Conservation (phyloP, 2,888 invertebrate genomes). For the Crioceris asparagi region DNA sequence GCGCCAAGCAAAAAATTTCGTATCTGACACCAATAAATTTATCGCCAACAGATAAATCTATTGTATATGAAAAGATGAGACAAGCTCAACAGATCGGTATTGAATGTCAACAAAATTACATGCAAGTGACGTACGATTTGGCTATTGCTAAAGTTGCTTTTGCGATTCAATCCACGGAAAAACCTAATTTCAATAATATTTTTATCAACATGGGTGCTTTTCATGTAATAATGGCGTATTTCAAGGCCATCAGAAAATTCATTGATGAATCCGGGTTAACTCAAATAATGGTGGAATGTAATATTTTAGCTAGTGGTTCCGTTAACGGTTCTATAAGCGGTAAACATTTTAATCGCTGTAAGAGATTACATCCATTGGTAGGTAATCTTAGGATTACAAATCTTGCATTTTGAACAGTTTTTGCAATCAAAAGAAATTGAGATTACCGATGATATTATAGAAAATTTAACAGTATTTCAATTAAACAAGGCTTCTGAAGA, state of each 20-base stretch:
- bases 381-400: slow-evolving; percentile 4
- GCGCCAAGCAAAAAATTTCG: slow-evolving; percentile 20
- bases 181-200: slow-evolving; percentile 7
- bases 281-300: slow-evolving; percentile 19
- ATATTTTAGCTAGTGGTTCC: slow-evolving; percentile 23
- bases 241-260: slow-evolving; percentile 21
- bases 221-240: slow-evolving; percentile 16
- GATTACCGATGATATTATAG: slow-evolving; percentile 5
- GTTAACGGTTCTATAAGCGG: slow-evolving; percentile 20
- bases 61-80: slow-evolving; percentile 23
- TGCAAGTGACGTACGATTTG: slow-evolving; percentile 27
- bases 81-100: slow-evolving; percentile 18
- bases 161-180: slow-evolving; percentile 15
- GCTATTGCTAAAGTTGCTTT: slow-evolving; percentile 23
- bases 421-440: slow-evolving; percentile 3
- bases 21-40: slow-evolving; percentile 25
- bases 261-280: slow-evolving; percentile 15
- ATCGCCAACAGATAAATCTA: slow-evolving; percentile 24
- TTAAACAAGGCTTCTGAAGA: slow-evolving; percentile 1
- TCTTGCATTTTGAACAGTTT: slow-evolving; percentile 8
- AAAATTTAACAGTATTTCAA: slow-evolving; percentile 12
- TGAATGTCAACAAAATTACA: slow-evolving; percentile 18
- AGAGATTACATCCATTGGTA: slow-evolving; percentile 5
- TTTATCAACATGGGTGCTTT: slow-evolving; percentile 13
- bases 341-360: slow-evolving; percentile 21